Evolutionary conservation across 2,113 vertebrate species (phyloP).

Genomic region (Melanerpes aurifrons): DNA sequence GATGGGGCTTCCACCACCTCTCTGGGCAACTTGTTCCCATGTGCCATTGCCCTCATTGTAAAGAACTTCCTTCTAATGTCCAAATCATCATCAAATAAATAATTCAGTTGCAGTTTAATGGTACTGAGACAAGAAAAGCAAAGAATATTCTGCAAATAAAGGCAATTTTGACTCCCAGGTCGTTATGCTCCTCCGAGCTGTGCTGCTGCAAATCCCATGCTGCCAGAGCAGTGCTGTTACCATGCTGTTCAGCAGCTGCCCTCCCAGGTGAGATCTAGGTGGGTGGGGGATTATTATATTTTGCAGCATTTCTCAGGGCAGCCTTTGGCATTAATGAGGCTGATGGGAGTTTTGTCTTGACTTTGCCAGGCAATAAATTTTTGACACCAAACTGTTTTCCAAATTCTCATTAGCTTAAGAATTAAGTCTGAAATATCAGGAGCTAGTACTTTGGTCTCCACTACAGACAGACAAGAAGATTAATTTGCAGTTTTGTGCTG

Average conservation of each 20-base stretch:
- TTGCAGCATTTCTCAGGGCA: neutral
- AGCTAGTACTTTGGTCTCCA: neutral
- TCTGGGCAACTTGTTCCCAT: too few species aligned
- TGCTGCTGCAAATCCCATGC: neutral
- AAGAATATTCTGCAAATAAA: neutral
- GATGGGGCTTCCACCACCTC: too few species aligned
- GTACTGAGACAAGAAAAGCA: neutral
- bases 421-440: neutral
- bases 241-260: rapidly evolving
- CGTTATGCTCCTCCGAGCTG: neutral
- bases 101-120: neutral
- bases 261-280: neutral
- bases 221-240: neutral
- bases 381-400: neutral
- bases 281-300: neutral
- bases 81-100: neutral
- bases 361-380: neutral
- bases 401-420: neutral
- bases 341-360: neutral
- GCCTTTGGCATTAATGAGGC: neutral
- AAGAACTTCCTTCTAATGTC: too few species aligned
- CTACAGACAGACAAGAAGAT: neutral
- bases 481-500: neutral
- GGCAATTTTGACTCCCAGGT: neutral
- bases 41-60: too few species aligned